Conservation (phyloP, 2,888 invertebrate genomes). For the Pherbina coryleti region DNA sequence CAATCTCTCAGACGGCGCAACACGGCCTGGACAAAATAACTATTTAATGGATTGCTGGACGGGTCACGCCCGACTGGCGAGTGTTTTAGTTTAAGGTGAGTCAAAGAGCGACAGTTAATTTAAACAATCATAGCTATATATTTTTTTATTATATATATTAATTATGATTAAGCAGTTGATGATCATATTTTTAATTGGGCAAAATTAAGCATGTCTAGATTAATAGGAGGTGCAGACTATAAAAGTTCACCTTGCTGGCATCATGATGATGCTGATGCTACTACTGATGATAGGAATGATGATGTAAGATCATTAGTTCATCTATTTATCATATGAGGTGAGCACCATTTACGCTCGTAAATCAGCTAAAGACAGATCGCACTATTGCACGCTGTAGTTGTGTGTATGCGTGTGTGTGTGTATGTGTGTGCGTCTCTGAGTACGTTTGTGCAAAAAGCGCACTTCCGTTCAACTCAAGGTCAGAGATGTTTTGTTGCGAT, state of each 20-base stretch:
- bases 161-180: no score
- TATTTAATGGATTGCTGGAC: conserved; percentile 71
- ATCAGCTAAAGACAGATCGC: background rate
- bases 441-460: conserved; percentile 32
- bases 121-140: no score
- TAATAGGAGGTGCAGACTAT: no score
- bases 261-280: background rate
- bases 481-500: background rate
- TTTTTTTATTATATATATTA: no score
- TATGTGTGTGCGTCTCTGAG: background rate
- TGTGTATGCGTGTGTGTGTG: background rate
- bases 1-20: conserved; percentile 54
- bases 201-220: no score
- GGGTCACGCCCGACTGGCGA: conserved; percentile 71
- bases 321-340: background rate
- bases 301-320: background rate
- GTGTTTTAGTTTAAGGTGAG: conserved; percentile 71
- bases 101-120: conserved; percentile 29
- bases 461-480: conserved; percentile 25
- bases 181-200: no score
- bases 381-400: background rate
- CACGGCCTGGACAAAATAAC: conserved; percentile 65
- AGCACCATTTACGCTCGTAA: background rate
- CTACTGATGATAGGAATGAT: background rate
- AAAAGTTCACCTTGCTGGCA: no score